phyloP scores from a whole-genome alignment of 1,140 invertebrate genomes.

The Microplitis mediator region DNA sequence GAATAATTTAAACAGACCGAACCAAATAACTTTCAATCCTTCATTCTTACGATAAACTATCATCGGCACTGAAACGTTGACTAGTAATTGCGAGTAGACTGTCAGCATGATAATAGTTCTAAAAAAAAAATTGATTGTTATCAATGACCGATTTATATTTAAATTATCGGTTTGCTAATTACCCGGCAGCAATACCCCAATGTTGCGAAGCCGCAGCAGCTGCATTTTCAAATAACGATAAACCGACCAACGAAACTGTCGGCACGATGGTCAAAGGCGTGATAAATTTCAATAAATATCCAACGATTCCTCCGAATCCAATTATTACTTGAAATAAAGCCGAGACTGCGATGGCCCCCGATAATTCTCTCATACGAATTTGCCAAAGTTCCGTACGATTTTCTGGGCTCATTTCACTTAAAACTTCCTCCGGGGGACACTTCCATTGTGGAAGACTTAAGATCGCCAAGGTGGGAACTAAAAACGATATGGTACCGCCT shows the following conservation, averaged over 20 bases:
- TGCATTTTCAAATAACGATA: slow-evolving; percentile 80
- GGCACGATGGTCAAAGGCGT: slow-evolving; percentile 83
- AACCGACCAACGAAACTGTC: slow-evolving; percentile 78
- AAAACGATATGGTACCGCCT: slow-evolving; percentile 84
- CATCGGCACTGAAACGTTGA: slow-evolving; percentile 71
- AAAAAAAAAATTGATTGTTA: slow-evolving; percentile 42
- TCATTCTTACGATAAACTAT: slow-evolving; percentile 66
- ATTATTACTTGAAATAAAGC: slow-evolving; percentile 79
- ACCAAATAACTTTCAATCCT: slow-evolving; percentile 68
- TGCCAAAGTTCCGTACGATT: slow-evolving; percentile 76
- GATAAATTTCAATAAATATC: slow-evolving; percentile 74
- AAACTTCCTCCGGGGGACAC: slow-evolving; percentile 68
- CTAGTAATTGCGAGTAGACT: slow-evolving; percentile 81
- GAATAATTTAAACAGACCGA: slow-evolving; percentile 81
- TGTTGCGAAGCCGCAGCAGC: slow-evolving; percentile 76
- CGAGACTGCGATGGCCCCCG: slow-evolving; percentile 84
- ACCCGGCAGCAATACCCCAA: slow-evolving; percentile 82
- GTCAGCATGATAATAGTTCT: slow-evolving; percentile 83
- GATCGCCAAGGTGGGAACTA: slow-evolving; percentile 85
- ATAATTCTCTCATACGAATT: slow-evolving; percentile 79
- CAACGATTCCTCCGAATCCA: slow-evolving; percentile 75
- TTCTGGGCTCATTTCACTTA: slow-evolving; percentile 65
- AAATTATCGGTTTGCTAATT: slow-evolving; percentile 31
- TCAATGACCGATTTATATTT: background rate
- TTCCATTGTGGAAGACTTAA: slow-evolving; percentile 78